phyloP scores from a whole-genome alignment of 2,888 invertebrate species.

The Andrena dorsata region DNA sequence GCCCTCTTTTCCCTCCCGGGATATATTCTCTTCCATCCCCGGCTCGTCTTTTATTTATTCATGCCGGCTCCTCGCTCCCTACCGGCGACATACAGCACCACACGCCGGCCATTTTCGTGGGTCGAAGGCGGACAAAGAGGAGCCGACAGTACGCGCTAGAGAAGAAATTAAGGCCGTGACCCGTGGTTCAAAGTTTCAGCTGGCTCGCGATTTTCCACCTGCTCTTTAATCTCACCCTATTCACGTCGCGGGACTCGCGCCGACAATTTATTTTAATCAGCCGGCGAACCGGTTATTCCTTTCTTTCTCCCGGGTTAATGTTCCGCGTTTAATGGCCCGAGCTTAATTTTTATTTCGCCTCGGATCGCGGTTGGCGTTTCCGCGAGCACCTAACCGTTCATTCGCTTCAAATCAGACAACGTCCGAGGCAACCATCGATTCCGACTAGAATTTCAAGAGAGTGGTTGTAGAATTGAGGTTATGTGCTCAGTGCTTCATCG shows the following conservation, averaged over 20 bases:
- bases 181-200: slow-evolving; percentile 63
- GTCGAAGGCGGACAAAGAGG: slow-evolving; percentile 61
- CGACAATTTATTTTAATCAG: slow-evolving; percentile 59
- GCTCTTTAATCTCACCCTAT: slow-evolving; percentile 53
- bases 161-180: slow-evolving; percentile 70
- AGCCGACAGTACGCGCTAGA: slow-evolving; percentile 39
- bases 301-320: slow-evolving; percentile 26
- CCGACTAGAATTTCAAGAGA: background rate
- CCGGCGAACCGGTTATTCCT: slow-evolving; percentile 58
- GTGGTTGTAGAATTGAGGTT: background rate
- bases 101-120: slow-evolving; percentile 60
- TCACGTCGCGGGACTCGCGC: slow-evolving; percentile 32
- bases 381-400: background rate
- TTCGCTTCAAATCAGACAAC: background rate
- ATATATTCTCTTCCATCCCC: background rate
- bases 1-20: background rate
- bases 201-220: slow-evolving; percentile 48
- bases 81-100: slow-evolving; percentile 44
- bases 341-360: slow-evolving; percentile 35
- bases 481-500: background rate
- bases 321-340: slow-evolving; percentile 24
- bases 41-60: slow-evolving; percentile 60
- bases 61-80: slow-evolving; percentile 55
- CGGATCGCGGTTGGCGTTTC: background rate
- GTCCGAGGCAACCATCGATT: background rate